Conservation (phyloP, 2,113 vertebrate genomes). For the Symphodus melops region DNA sequence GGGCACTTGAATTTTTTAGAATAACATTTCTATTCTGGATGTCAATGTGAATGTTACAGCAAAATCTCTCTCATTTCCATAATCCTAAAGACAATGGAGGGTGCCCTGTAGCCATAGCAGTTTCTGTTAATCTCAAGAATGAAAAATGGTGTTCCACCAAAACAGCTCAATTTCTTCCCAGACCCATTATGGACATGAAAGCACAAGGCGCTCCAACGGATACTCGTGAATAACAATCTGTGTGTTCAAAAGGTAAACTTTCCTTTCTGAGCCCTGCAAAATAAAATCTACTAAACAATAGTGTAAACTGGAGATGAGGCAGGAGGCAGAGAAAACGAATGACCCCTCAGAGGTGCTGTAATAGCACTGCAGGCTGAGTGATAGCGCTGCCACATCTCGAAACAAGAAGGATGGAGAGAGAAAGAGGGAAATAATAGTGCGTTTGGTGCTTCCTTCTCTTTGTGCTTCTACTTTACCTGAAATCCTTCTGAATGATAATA, state of each 20-base stretch:
- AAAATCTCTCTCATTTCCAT: constrained; percentile 28
- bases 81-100: constrained; percentile 29
- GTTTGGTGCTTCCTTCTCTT: constrained; percentile 29
- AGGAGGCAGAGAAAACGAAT: constrained; percentile 45
- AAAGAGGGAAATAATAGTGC: constrained; percentile 26
- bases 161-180: too few relatives aligned
- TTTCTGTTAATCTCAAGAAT: constrained; percentile 20
- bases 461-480: constrained; percentile 22
- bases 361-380: constrained; percentile 51
- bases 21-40: too few relatives aligned
- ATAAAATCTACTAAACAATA: constrained; percentile 55
- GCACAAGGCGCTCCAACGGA: neutral
- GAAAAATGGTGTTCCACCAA: constrained; percentile 5
- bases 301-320: constrained; percentile 19
- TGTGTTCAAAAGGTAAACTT: constrained; percentile 17
- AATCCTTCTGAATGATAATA: constrained; percentile 44
- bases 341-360: constrained; percentile 58
- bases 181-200: too few relatives aligned
- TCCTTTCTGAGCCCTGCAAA: constrained; percentile 40
- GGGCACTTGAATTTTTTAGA: too few relatives aligned
- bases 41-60: too few relatives aligned
- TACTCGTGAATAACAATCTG: constrained; percentile 34
- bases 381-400: constrained; percentile 34
- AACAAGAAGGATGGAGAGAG: constrained; percentile 29
- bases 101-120: constrained; percentile 14